Evolutionary conservation across 2,888 invertebrate genomes (phyloP), one percentile per base, ranked within the genome.

Genomic region (Perdita meconis): DNA sequence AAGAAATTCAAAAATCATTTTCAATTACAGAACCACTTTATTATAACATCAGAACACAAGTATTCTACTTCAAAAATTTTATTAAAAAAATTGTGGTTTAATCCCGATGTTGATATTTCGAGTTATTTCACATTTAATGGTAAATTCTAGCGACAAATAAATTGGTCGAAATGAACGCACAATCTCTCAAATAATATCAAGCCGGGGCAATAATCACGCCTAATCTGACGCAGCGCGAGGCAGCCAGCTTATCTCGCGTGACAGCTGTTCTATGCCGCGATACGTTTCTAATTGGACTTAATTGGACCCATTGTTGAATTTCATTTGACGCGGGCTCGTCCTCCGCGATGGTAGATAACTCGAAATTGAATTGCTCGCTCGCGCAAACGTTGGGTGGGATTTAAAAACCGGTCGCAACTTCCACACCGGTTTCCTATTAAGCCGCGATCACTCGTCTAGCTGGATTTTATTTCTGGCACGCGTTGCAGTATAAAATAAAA

Each of bases 211-310:
- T 66, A 75, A 66, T 66, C 68, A 50, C 66, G 53, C 51, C 61
- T 66, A 66, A 75, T 69, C 65, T 47, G 50, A 66, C 69, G 59
- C 55, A 19, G 26, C 47, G 50, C 67, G 55, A 71, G 68, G 68
- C 44, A 59, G 38, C 47, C 61, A 56, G 68, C 71, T 79, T 79
- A 77, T 77, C 79, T 71, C 71, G 77, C 64, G 72, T 61, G 77
- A 77, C 77, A 77, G 79, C 77, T 77, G 77, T 60, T 77, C 72
- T 47, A 55, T 26, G 59, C 30, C 55, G 60, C 68, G 60, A 71
- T 72, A 71, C 69, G 66, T 68, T 68, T 72, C 79, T 77, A 79
- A 79, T 79, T 79, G 79, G 68, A 77, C 72, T 68, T 77, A 79
- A 79, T 79, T 77, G 72, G 68, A 72, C 60, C 71, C 78, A 77